phyloP scores from a whole-genome alignment of 2,888 invertebrate genomes.

The Neoitamus cyanurus region DNA sequence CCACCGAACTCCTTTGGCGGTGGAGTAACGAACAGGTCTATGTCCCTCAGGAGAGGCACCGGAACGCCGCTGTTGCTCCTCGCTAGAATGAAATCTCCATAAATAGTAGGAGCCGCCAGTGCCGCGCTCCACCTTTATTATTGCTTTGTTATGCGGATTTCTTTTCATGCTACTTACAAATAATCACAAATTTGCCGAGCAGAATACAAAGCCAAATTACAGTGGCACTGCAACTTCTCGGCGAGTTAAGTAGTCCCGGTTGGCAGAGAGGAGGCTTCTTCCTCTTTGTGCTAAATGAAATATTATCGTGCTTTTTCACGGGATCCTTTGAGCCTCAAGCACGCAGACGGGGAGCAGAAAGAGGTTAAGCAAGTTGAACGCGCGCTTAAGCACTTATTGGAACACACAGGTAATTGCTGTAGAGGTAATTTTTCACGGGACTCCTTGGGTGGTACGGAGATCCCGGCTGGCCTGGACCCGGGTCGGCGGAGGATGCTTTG shows the following conservation, averaged over 20 bases:
- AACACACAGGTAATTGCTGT: slow-evolving; percentile 16
- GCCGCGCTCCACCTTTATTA: slow-evolving; percentile 28
- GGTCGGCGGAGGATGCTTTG: not conserved
- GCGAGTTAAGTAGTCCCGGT: not conserved
- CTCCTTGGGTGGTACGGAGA: not conserved
- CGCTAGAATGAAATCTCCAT: slow-evolving; percentile 38
- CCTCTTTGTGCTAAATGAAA: slow-evolving; percentile 24
- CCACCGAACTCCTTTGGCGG: not conserved
- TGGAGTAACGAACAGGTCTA: not conserved
- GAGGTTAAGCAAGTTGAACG: not conserved
- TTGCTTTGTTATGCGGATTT: slow-evolving; percentile 41
- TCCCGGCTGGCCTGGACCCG: not conserved
- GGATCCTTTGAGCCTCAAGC: not conserved
- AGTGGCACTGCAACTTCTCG: slow-evolving; percentile 24
- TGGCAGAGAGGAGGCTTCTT: not conserved
- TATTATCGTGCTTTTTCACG: slow-evolving; percentile 10
- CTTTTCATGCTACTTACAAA: slow-evolving; percentile 30
- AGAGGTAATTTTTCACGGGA: not conserved
- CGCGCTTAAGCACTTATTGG: not conserved
- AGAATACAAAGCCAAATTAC: slow-evolving; percentile 36
- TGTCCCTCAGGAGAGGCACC: not conserved
- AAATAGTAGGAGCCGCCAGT: slow-evolving; percentile 20
- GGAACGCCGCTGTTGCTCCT: not conserved
- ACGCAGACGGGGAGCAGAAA: not conserved
- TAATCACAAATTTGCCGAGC: slow-evolving; percentile 34